A percentile compares a stretch with the other conserved stretches of the same genome.
These are phyloP conservation scores for Iphiclides podalirius DNA, from an alignment of 2,888 invertebrate genomes.

Conservation along the genomic window DNA sequence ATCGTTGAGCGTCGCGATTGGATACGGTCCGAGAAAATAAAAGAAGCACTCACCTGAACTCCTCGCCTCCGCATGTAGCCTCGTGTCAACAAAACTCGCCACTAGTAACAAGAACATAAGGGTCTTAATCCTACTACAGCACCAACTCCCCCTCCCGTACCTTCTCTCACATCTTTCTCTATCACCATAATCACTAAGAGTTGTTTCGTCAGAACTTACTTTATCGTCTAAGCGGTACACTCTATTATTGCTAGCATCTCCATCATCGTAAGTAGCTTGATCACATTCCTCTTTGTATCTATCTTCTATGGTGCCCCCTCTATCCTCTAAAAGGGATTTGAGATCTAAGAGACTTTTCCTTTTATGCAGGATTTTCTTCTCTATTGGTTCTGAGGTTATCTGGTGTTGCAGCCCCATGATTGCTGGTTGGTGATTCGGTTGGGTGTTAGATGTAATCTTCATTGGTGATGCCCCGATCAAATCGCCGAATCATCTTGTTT, in stretches of 20 bases:
- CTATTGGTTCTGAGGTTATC: constrained; percentile 43
- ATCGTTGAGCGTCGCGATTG: too few species aligned
- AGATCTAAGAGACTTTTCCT: constrained; percentile 63
- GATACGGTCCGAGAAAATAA: too few species aligned
- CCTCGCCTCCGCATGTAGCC: constrained; percentile 56
- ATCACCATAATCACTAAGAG: constrained; percentile 39
- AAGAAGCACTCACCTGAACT: constrained; percentile 63
- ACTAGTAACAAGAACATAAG: constrained; percentile 63
- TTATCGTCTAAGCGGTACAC: constrained; percentile 49
- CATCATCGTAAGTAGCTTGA: too few species aligned
- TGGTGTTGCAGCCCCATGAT: constrained; percentile 48
- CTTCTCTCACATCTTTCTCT: constrained; percentile 49
- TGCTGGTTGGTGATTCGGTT: constrained; percentile 37
- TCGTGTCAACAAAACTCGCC: constrained; percentile 53
- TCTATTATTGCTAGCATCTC: constrained; percentile 53
- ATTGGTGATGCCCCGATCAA: constrained; percentile 51
- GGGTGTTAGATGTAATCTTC: constrained; percentile 31
- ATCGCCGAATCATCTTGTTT: constrained; percentile 58
- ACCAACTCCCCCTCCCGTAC: constrained; percentile 43
- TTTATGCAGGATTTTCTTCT: constrained; percentile 55
- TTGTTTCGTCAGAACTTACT: constrained; percentile 45
- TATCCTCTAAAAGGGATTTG: constrained; percentile 69
- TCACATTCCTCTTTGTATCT: constrained; percentile 25
- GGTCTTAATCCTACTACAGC: constrained; percentile 70
- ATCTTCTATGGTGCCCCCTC: constrained; percentile 53